phyloP scores from a whole-genome alignment of 1,140 invertebrate genomes.

The Zaprionus ornatus region DNA sequence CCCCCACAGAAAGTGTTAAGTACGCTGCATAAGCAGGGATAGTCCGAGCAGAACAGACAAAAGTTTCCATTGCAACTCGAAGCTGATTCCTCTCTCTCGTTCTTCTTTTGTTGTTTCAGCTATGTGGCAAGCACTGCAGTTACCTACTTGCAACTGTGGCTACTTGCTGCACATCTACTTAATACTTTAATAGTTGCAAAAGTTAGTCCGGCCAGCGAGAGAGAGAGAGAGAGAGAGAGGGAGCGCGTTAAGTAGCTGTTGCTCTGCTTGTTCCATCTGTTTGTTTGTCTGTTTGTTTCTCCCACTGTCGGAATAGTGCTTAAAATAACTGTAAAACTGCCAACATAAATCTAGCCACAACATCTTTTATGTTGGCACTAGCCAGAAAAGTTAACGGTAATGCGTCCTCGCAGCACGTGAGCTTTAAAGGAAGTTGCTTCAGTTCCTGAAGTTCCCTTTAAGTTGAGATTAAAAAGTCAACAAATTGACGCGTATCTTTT shows the following conservation, averaged over 20 bases:
- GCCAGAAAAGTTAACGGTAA: slow-evolving; percentile 56
- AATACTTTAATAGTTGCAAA: slow-evolving; percentile 83
- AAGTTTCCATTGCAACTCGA: slow-evolving; percentile 53
- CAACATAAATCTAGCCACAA: slow-evolving; percentile 82
- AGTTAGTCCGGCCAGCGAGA: slow-evolving; percentile 53
- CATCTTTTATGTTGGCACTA: slow-evolving; percentile 75
- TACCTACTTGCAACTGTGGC: slow-evolving; percentile 12
- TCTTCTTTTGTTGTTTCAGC: slow-evolving; percentile 6
- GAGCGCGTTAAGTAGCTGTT: slow-evolving; percentile 70
- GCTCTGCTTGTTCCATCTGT: slow-evolving; percentile 43
- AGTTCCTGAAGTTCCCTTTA: slow-evolving; percentile 8
- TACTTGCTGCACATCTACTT: slow-evolving; percentile 69
- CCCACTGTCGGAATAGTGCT: slow-evolving; percentile 45
- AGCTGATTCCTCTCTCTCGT: slow-evolving; percentile 31
- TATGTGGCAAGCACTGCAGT: neutral
- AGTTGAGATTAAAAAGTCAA: slow-evolving; percentile 64
- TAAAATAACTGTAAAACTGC: slow-evolving; percentile 81
- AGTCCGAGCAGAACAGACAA: slow-evolving; percentile 23
- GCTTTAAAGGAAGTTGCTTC: neutral
- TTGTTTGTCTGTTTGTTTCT: slow-evolving; percentile 24
- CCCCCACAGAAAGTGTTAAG: slow-evolving; percentile 69
- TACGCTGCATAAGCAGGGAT: slow-evolving; percentile 60
- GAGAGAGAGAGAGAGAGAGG: too few relatives aligned
- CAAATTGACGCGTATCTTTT: slow-evolving; percentile 76
- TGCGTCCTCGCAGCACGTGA: slow-evolving; percentile 49